Evolutionary conservation across 2,113 vertebrate genomes (phyloP).

Genomic region (Hiodon tergisus): DNA sequence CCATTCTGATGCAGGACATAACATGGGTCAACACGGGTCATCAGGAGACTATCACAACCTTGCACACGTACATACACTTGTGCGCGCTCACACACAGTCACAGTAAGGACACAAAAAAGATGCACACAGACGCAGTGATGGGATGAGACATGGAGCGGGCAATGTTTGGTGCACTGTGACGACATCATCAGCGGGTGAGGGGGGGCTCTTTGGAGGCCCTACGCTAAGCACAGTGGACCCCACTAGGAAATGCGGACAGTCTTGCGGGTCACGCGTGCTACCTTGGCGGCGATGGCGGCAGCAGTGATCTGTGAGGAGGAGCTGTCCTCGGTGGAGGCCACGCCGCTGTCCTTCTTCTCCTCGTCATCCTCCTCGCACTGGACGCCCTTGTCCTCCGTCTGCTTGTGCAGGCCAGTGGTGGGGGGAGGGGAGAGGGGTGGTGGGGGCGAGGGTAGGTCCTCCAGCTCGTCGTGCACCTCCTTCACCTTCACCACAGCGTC

Average conservation of each 20-base stretch:
- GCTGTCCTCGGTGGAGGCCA: constrained; percentile 93
- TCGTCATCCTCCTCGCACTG: constrained; percentile 98
- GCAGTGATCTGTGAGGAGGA: constrained; percentile 96
- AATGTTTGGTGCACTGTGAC: not conserved
- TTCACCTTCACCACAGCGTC: constrained; percentile 92
- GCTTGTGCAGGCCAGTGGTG: constrained; percentile 84
- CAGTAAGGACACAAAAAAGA: not conserved
- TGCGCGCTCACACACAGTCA: not conserved
- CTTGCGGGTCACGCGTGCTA: constrained; percentile 45
- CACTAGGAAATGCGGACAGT: too few species aligned
- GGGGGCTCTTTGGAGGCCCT: not conserved
- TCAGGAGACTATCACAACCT: constrained; percentile 51
- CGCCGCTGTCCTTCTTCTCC: constrained; percentile 94
- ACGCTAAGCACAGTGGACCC: not conserved
- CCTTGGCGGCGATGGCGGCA: constrained; percentile 95
- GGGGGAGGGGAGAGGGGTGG: constrained; percentile 85
- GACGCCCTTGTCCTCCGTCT: constrained; percentile 95
- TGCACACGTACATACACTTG: constrained; percentile 13
- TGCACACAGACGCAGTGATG: not conserved
- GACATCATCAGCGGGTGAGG: constrained; percentile 1
- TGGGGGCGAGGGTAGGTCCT: constrained; percentile 92
- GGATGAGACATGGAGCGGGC: not conserved
- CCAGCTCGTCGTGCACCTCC: constrained; percentile 88
- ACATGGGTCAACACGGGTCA: constrained; percentile 21
- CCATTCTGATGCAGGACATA: constrained; percentile 82